These are phyloP conservation scores for Actinemys pallida DNA, from an alignment of 2,113 vertebrate genomes.

Conservation along the genomic window DNA sequence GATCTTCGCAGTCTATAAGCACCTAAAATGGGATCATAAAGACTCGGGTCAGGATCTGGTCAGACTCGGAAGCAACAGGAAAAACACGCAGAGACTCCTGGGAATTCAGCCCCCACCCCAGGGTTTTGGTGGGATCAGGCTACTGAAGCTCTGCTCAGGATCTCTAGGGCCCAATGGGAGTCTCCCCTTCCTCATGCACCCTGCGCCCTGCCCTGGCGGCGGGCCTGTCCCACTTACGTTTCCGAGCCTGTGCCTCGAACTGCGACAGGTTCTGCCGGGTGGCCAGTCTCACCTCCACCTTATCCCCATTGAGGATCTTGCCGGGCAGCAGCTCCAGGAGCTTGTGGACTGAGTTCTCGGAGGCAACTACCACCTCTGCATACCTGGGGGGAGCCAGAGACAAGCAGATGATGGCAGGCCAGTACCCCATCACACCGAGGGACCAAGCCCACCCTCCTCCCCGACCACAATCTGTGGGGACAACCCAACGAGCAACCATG, in stretches of 20 bases:
- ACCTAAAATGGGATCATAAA: constrained; percentile 75
- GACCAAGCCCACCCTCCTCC: background rate
- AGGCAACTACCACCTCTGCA: constrained; percentile 90
- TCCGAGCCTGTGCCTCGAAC: constrained; percentile 92
- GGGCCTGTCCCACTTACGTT: constrained; percentile 84
- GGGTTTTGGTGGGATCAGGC: background rate
- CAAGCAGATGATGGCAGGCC: background rate
- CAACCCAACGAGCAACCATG: background rate
- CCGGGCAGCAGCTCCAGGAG: constrained; percentile 89
- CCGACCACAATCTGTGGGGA: background rate
- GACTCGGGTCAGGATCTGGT: constrained; percentile 64
- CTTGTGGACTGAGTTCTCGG: constrained; percentile 89
- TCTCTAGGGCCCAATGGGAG: background rate
- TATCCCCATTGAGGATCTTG: constrained; percentile 90
- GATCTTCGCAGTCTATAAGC: constrained; percentile 69
- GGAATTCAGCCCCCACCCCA: background rate
- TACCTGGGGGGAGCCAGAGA: constrained; percentile 78
- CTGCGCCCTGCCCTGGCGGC: rapidly evolving
- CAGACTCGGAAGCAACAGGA: constrained; percentile 21
- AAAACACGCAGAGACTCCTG: constrained; percentile 45
- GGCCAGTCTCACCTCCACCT: constrained; percentile 89
- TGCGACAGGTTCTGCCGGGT: constrained; percentile 89
- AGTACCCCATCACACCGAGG: background rate
- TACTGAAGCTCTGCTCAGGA: constrained; percentile 8
- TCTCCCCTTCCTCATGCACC: background rate